Base-by-base conservation (phyloP, 1,140 invertebrate species). In the Pissodes strobi region DNA sequence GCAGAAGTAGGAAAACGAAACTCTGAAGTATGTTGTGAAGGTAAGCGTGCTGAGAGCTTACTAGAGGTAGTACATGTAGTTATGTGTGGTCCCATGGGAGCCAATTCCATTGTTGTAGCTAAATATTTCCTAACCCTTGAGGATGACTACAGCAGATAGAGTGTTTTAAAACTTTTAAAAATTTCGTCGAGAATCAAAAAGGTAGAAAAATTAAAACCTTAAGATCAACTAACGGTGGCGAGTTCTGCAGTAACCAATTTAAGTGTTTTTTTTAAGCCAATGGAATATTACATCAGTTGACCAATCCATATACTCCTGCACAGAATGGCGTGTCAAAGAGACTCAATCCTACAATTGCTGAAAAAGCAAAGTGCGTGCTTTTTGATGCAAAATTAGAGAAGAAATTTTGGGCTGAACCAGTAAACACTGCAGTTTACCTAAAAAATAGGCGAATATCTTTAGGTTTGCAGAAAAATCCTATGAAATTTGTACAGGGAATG, bases 331-430 rank as follows among this genome's bases (percentile, higher is more conserved):
- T 52, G n/a, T 8, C 22, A 17, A 25, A 61, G 21, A 2, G 58
- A 15, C 8, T 60, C 4, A 39, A 65, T 23, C 9, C 22, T 5
- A 64, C 43, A 6, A 9, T 81, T 4, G 55, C 71, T 1, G 73
- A 78, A 15, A 72, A 67, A 53, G 76, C 77, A 18, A 66, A 73
- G 53, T 67, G 72, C 39, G 63, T 80, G 66, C 23, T 81, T 6
- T 38, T 67, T 17, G 70, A 80, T 59, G 64, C 67, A 21, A 37
- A 66, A 5, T 43, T 82, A 17, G 37, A 51, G 5, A 67, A 70
- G 27, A 45, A 27, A 2, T 76, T 75, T 64, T 82, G 79, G 78
- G 75, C 74, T n/a, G 79, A 80, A 58, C 76, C 78, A 19, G 67
- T 76, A 0, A 59, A 69, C 41, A 79, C 73, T 41, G 81, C 79